A percentile compares a stretch with the other conserved stretches of the same genome.
phyloP scores from a whole-genome alignment of 2,888 invertebrate species.

The Andrena haemorrhoa region DNA sequence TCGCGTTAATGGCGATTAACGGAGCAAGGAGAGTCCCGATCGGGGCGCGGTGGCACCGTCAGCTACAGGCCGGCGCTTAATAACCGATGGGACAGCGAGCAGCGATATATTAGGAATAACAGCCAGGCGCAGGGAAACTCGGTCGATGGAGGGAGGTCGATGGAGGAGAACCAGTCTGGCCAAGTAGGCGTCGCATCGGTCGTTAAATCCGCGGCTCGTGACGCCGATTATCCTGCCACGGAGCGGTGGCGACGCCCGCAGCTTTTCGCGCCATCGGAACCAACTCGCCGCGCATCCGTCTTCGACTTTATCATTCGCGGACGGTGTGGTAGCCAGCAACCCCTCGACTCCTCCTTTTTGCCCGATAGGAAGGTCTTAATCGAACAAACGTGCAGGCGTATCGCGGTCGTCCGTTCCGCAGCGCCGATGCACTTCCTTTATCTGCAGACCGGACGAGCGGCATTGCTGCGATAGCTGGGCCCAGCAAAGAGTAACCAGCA shows the following conservation, averaged over 20 bases:
- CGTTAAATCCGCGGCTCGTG: constrained; percentile 18
- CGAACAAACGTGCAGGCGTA: constrained; percentile 30
- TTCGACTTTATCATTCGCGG: constrained; percentile 40
- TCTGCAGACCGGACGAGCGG: constrained; percentile 12
- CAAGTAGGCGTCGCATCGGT: constrained; percentile 4
- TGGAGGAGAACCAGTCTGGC: constrained; percentile 3
- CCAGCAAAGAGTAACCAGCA: not conserved
- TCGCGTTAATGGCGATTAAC: constrained; percentile 33
- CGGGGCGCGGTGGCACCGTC: not conserved
- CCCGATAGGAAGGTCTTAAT: constrained; percentile 52
- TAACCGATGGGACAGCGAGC: not conserved
- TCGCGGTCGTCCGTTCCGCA: constrained; percentile 21
- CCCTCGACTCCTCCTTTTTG: not conserved
- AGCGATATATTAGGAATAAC: constrained; percentile 29
- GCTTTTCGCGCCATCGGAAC: constrained; percentile 33
- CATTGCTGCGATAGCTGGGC: constrained; percentile 14
- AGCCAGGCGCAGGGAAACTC: not conserved
- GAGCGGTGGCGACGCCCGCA: constrained; percentile 15
- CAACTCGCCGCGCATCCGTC: constrained; percentile 27
- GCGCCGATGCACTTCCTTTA: constrained; percentile 26
- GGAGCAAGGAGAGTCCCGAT: not conserved
- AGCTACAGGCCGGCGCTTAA: constrained; percentile 1
- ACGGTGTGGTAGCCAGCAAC: not conserved
- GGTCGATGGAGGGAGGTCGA: not conserved
- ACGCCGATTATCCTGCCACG: constrained; percentile 34